These are phyloP conservation scores for Acromyrmex echinatior DNA, from an alignment of 1,140 invertebrate species.

Conservation along the genomic window DNA sequence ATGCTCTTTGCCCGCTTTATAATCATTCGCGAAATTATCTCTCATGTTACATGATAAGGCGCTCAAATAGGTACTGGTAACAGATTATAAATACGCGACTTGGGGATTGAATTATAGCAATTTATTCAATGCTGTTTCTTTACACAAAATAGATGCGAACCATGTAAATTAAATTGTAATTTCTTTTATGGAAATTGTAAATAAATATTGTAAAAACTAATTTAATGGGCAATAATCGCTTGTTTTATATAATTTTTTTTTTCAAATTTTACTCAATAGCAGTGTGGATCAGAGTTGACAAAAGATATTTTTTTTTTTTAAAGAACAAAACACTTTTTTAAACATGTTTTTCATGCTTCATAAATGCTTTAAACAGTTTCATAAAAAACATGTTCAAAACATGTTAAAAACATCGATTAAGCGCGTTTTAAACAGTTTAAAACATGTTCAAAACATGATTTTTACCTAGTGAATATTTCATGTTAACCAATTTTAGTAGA, in stretches of 20 bases:
- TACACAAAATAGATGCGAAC: background rate
- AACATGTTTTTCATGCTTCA: too few species aligned
- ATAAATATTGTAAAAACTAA: background rate
- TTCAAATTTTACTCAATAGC: background rate
- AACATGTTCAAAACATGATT: too few species aligned
- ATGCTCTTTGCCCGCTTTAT: slow-evolving; percentile 13
- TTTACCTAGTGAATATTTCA: too few species aligned
- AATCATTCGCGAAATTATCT: slow-evolving; percentile 21
- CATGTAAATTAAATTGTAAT: slow-evolving; percentile 19
- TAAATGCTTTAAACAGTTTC: too few species aligned
- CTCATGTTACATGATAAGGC: background rate
- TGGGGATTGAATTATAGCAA: background rate
- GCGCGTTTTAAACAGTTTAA: too few species aligned
- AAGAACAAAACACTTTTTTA: too few species aligned
- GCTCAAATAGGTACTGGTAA: background rate
- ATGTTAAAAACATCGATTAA: too few species aligned
- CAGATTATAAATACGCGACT: background rate
- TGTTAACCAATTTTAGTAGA: background rate
- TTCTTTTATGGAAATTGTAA: background rate
- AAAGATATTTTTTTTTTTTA: too few species aligned
- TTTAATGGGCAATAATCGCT: background rate
- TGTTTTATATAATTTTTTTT: background rate
- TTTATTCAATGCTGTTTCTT: background rate
- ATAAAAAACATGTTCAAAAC: too few species aligned
- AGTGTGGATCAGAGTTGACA: too few species aligned